Base-by-base conservation (phyloP, 2,113 vertebrate genomes). In the Osmerus mordax region DNA sequence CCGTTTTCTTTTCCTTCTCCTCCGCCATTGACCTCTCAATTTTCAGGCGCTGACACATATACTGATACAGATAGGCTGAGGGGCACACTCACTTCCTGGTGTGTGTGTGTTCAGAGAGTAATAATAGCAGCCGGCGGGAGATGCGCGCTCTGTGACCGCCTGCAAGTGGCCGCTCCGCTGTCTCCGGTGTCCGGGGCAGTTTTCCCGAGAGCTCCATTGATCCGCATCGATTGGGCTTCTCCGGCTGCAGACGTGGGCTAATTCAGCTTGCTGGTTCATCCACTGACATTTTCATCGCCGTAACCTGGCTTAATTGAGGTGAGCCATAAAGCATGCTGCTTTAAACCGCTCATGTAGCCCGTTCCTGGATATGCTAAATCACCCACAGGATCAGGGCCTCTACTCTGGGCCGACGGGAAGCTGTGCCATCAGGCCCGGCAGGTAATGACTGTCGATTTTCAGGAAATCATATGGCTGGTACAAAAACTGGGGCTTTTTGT, bases 241-340 rank as follows among this genome's bases (percentile, higher is more conserved):
- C 65, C 51, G 69, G 76, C 72, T 81, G 76, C 72, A 76, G 84
- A 84, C 86, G 82, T 32, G 56, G 77, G 86, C 78, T 81, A 79
- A 87, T 77, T 83, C 79, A 69, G 51, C 58, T 69, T 19, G 21
- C 77, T 69, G 72, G 23, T 81, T 83, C 71, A 72, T 72, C 83
- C 3, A 67, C 51, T 86, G 87, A 86, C 80, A 80, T 87, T 85
- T 89, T 85, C 78, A 87, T 87, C 77, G 76, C 66, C 16, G 65
- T 70, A 64, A 67, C 62, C 67, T 53, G 52, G 71, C 76, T 82
- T 75, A 80, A 79, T 82, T 69, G 67, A 85, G 70, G 77, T 70
- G 67, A 79, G 78, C 60, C 65, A 78, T 83, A 72, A 75, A 76
- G 67, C 12, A 71, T 47, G 9, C 19, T 60, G 13, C 67, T 66